A percentile compares a stretch with the other conserved stretches of the same genome.
phyloP scores from a whole-genome alignment of 1,140 invertebrate genomes.

The Bombus vancouverensis region DNA sequence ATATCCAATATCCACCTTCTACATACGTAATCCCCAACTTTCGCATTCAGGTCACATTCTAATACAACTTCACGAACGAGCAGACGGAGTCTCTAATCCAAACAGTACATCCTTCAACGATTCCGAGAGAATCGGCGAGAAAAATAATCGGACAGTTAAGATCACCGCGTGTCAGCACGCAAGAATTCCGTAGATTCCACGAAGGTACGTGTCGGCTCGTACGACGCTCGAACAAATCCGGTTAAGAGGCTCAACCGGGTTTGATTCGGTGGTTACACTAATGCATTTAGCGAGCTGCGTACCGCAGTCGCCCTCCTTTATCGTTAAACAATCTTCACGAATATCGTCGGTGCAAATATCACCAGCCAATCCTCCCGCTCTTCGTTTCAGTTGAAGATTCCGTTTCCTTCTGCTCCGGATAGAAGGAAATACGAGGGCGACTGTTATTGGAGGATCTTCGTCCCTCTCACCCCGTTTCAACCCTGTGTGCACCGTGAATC shows the following conservation, averaged over 20 bases:
- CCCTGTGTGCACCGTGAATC: background rate
- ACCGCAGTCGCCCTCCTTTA: background rate
- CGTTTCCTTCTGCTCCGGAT: conserved; percentile 57
- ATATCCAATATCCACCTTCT: background rate
- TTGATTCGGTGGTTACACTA: conserved; percentile 15
- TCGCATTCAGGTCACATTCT: background rate
- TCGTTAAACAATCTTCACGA: conserved; percentile 56
- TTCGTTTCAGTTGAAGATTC: conserved; percentile 56
- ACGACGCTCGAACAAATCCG: conserved; percentile 33
- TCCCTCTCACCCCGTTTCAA: background rate
- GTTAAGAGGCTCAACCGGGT: conserved; percentile 9
- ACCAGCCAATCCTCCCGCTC: background rate
- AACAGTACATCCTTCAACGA: background rate
- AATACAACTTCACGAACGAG: conserved; percentile 1
- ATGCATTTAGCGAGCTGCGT: conserved; percentile 26
- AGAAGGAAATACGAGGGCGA: conserved; percentile 62
- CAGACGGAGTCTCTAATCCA: conserved; percentile 18
- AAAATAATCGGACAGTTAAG: background rate
- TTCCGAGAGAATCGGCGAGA: background rate
- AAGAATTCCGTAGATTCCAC: conserved; percentile 11
- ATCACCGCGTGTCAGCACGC: background rate
- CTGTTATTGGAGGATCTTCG: conserved; percentile 64
- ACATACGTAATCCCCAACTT: background rate
- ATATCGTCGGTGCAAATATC: conserved; percentile 56
- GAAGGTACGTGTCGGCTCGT: conserved; percentile 1